Conservation (phyloP, 2,888 invertebrate species). For the Rosalia funebris region DNA sequence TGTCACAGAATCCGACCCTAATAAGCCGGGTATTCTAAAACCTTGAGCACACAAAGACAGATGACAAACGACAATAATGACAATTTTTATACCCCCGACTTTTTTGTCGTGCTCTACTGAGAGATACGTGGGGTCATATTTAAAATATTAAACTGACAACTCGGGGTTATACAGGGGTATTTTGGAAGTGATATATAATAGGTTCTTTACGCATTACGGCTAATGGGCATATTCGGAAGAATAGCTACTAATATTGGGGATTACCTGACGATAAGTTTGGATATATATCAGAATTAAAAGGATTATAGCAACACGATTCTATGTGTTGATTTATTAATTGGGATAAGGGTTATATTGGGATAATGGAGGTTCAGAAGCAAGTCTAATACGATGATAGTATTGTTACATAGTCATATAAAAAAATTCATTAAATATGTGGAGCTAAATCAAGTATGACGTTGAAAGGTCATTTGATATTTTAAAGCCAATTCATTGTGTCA, state of each 20-base stretch:
- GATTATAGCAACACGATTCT: conserved; percentile 40
- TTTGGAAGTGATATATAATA: conserved; percentile 53
- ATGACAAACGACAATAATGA: conserved; percentile 60
- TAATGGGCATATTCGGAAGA: conserved; percentile 50
- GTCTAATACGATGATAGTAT: too few species aligned
- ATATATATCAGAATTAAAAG: conserved; percentile 53
- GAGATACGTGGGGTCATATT: conserved; percentile 25
- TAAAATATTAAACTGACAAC: conserved; percentile 30
- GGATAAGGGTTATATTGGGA: conserved; percentile 27
- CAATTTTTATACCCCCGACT: conserved; percentile 57
- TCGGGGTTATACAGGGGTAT: conserved; percentile 48
- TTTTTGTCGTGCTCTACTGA: conserved; percentile 43
- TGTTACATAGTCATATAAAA: too few species aligned
- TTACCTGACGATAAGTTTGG: conserved; percentile 52
- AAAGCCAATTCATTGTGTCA: too few species aligned
- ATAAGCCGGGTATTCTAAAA: conserved; percentile 57
- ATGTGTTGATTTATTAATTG: conserved; percentile 41
- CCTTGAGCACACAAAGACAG: conserved; percentile 54
- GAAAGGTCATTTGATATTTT: too few species aligned
- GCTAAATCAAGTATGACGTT: too few species aligned
- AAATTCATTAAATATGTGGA: too few species aligned
- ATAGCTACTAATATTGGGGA: conserved; percentile 51
- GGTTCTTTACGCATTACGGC: conserved; percentile 47
- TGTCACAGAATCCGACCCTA: conserved; percentile 57
- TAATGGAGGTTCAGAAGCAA: conserved; percentile 2